phyloP scores from a whole-genome alignment of 2,888 invertebrate genomes.

The Helleia helle region DNA sequence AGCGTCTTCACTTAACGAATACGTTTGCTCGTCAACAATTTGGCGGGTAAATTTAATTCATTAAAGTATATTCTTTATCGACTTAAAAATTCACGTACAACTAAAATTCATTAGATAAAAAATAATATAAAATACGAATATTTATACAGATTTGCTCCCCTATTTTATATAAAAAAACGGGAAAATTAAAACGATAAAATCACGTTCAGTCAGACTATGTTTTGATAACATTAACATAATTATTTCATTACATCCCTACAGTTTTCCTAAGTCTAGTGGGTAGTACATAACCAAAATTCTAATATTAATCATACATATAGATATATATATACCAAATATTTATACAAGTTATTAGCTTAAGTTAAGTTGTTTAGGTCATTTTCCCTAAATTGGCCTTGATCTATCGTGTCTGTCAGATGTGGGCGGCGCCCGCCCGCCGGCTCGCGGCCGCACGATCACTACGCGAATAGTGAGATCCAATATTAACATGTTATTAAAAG shows the following conservation, averaged over 20 bases:
- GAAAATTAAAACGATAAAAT: conserved; percentile 62
- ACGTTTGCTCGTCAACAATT: conserved; percentile 64
- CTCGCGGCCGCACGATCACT: conserved; percentile 23
- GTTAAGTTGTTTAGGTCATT: conserved; percentile 70
- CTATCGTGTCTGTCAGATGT: conserved; percentile 64
- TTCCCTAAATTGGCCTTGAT: conserved; percentile 69
- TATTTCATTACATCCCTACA: conserved; percentile 67
- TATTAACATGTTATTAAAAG: conserved; percentile 51
- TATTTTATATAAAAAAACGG: conserved; percentile 40
- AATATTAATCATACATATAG: conserved; percentile 73
- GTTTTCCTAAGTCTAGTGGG: conserved; percentile 71
- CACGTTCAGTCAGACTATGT: conserved; percentile 70
- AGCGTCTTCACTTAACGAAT: conserved; percentile 53
- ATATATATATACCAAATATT: conserved; percentile 73
- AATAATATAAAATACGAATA: conserved; percentile 71
- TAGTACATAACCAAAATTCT: conserved; percentile 73
- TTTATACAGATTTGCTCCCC: conserved; percentile 66
- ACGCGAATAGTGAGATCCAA: conserved; percentile 30
- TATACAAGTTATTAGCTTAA: conserved; percentile 73
- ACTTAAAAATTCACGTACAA: conserved; percentile 68
- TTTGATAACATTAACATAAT: conserved; percentile 71
- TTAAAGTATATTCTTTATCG: conserved; percentile 59
- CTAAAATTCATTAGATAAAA: conserved; percentile 68
- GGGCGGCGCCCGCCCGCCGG: conserved; percentile 30
- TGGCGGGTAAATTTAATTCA: conserved; percentile 67